Evolutionary conservation across 2,888 invertebrate species (phyloP).

Genomic region (Oscheius sp.): DNA sequence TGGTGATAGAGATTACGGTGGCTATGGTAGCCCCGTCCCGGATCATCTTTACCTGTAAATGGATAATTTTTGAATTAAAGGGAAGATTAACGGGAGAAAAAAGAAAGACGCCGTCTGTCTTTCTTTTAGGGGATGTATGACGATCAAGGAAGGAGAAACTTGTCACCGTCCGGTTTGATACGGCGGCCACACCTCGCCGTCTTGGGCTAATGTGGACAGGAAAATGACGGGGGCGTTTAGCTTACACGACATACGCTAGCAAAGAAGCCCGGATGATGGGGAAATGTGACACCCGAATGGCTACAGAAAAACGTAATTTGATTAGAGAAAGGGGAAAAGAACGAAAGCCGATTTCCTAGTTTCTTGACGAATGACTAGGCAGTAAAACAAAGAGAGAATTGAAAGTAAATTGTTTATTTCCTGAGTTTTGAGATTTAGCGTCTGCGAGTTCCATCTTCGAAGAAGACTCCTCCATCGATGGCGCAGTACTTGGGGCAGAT

Average conservation of each 20-base stretch:
- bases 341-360: too few relatives aligned
- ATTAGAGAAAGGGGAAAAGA: too few relatives aligned
- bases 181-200: constrained; percentile 3
- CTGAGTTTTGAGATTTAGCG: too few relatives aligned
- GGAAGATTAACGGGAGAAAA: neutral
- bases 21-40: constrained; percentile 46
- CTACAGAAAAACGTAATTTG: too few relatives aligned
- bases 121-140: neutral
- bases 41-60: constrained; percentile 8
- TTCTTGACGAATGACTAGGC: too few relatives aligned
- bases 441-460: too few relatives aligned
- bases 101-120: constrained; percentile 1
- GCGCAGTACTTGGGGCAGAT: too few relatives aligned
- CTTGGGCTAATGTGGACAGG: constrained; percentile 30
- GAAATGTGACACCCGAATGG: too few relatives aligned
- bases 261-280: neutral
- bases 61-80: neutral
- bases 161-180: constrained; percentile 31
- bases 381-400: too few relatives aligned
- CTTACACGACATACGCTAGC: neutral
- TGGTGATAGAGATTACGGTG: constrained; percentile 43
- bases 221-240: neutral
- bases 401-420: too few relatives aligned
- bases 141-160: constrained; percentile 13
- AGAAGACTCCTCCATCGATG: too few relatives aligned